These are phyloP conservation scores for Brachionus koreanus DNA, from an alignment of 1,140 invertebrate species.

Conservation along the genomic window DNA sequence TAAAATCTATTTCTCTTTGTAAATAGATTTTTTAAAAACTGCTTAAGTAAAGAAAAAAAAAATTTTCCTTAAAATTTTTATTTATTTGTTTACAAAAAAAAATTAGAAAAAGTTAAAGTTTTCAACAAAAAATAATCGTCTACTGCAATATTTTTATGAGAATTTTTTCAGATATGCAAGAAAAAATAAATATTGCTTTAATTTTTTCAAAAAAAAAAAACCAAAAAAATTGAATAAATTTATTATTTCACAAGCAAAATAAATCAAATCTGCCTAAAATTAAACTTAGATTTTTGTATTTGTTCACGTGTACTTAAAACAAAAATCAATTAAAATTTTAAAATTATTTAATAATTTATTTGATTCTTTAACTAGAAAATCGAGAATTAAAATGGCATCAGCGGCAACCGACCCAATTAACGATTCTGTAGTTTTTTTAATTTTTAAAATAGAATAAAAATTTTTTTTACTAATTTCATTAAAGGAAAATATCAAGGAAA, in stretches of 20 bases:
- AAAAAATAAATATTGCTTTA: too few species aligned
- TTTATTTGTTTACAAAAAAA: too few species aligned
- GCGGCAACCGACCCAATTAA: not conserved
- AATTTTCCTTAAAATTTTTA: too few species aligned
- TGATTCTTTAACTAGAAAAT: not conserved
- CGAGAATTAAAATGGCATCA: slow-evolving; percentile 6
- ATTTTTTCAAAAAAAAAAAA: too few species aligned
- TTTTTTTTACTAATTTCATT: not conserved
- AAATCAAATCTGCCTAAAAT: not conserved
- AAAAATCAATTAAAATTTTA: not conserved
- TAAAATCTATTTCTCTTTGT: too few species aligned
- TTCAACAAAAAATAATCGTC: too few species aligned
- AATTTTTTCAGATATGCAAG: too few species aligned
- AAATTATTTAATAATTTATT: not conserved
- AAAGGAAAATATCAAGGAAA: slow-evolving; percentile 35
- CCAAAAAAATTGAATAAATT: too few species aligned
- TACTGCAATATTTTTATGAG: too few species aligned
- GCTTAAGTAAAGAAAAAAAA: too few species aligned
- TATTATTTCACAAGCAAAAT: not conserved
- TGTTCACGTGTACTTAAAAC: not conserved
- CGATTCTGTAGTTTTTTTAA: not conserved
- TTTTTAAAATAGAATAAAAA: not conserved
- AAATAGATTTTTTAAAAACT: too few species aligned
- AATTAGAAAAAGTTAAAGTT: too few species aligned
- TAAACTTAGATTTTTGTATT: not conserved